Evolutionary conservation across 2,797 vertebrate genomes (phyloP).

Genomic region (Prunella strophiata): DNA sequence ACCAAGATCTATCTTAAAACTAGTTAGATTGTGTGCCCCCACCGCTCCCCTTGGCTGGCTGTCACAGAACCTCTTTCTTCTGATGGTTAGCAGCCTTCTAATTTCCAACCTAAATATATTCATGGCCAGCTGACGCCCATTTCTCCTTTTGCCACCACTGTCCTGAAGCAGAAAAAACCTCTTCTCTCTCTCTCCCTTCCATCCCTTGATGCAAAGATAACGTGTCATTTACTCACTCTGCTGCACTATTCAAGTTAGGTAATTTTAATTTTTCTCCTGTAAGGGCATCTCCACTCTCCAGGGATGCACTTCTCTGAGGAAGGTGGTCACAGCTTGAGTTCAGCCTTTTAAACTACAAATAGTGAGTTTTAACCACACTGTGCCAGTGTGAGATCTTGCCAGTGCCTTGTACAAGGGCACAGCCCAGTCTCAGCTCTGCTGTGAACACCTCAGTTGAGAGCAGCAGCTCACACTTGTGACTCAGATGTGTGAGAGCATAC

Average conservation of each 20-base stretch:
- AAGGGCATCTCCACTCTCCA: not conserved
- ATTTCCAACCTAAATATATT: constrained; percentile 70
- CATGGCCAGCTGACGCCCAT: constrained; percentile 55
- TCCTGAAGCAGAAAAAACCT: constrained; percentile 20
- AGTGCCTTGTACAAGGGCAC: not conserved
- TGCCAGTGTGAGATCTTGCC: not conserved
- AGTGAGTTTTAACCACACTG: not conserved
- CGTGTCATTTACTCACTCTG: not conserved
- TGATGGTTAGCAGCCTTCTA: constrained; percentile 68
- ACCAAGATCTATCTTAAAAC: constrained; percentile 60
- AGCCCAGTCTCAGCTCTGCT: not conserved
- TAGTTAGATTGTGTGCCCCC: constrained; percentile 2
- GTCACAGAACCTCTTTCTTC: constrained; percentile 44
- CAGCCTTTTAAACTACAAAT: not conserved
- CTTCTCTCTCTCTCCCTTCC: not conserved
- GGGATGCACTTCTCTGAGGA: not conserved
- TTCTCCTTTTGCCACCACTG: not conserved
- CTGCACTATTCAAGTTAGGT: not conserved
- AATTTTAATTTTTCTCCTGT: not conserved
- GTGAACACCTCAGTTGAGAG: not conserved
- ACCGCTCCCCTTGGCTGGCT: constrained; percentile 42
- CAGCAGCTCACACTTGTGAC: not conserved
- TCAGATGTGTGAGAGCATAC: not conserved
- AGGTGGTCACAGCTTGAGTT: not conserved
- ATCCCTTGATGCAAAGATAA: not conserved